A percentile compares a stretch with the other conserved stretches of the same genome.
Evolutionary conservation across 1,140 invertebrate species (phyloP).

Genomic region (Ptiloglossa arizonensis): DNA sequence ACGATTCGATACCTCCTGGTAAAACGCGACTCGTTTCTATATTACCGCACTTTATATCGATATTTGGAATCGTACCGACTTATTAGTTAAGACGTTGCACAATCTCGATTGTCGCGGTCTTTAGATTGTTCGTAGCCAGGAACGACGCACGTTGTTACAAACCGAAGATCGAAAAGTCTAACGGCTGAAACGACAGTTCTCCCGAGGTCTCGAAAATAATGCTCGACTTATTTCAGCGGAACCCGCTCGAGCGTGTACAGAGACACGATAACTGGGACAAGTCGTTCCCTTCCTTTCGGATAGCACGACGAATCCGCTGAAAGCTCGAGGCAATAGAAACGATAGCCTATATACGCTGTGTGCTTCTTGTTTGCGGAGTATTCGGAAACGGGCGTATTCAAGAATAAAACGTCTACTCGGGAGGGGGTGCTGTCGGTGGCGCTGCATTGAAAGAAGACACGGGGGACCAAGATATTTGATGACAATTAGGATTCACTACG

Average conservation of each 20-base stretch:
- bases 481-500: not conserved
- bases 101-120: not conserved
- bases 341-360: not conserved
- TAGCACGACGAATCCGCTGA: not conserved
- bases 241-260: slow-evolving; percentile 15
- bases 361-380: not conserved
- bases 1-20: not conserved
- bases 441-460: not conserved
- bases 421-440: not conserved
- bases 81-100: not conserved
- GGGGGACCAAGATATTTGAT: not conserved
- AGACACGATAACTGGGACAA: slow-evolving; percentile 14
- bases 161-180: not conserved
- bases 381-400: no score
- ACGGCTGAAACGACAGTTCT: slow-evolving; percentile 1
- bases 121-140: not conserved
- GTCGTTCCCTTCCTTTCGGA: slow-evolving; percentile 18
- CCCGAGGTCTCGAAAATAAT: slow-evolving; percentile 22
- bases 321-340: slow-evolving; percentile 7
- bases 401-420: no score
- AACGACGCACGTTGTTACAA: not conserved
- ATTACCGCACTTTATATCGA: not conserved
- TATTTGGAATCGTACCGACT: not conserved
- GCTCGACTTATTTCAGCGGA: slow-evolving; percentile 36
- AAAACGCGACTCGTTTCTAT: not conserved